Percentiles rank a stretch among this genome's conserved stretches.
Conservation (phyloP, 53 echinoderm and acorn worm genomes). For the Astropecten irregularis region DNA sequence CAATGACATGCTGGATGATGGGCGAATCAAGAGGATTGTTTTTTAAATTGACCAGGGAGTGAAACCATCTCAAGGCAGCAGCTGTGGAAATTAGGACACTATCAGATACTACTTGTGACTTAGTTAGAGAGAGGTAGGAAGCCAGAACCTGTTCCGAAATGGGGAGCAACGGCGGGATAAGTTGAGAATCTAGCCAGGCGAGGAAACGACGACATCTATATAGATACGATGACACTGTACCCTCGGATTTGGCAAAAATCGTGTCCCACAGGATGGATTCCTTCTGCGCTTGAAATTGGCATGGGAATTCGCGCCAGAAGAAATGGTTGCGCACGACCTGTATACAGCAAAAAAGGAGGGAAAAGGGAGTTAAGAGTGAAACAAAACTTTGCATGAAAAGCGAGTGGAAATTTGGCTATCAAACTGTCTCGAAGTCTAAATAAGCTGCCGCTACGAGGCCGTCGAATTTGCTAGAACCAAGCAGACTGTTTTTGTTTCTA, state of each 20-base stretch:
- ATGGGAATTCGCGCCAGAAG: not conserved
- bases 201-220: not conserved
- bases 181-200: not conserved
- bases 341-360: not conserved
- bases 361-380: not conserved
- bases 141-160: not conserved
- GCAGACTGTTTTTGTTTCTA: not conserved
- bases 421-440: not conserved
- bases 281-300: not conserved
- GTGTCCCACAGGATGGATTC: not conserved
- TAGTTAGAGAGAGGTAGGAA: not conserved
- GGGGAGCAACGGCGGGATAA: not conserved
- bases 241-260: not conserved
- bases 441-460: not conserved
- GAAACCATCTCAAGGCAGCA: slow-evolving; percentile 5
- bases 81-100: not conserved
- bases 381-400: not conserved
- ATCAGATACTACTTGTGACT: not conserved
- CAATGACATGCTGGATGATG: not conserved
- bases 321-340: not conserved
- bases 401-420: too few relatives aligned
- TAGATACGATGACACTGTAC: not conserved
- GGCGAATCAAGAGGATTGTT: slow-evolving; percentile 13
- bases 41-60: not conserved
- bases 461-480: slow-evolving; percentile 4